These are phyloP conservation scores for Pelochelys cantorii DNA, from an alignment of 2,797 vertebrate species.

Conservation along the genomic window DNA sequence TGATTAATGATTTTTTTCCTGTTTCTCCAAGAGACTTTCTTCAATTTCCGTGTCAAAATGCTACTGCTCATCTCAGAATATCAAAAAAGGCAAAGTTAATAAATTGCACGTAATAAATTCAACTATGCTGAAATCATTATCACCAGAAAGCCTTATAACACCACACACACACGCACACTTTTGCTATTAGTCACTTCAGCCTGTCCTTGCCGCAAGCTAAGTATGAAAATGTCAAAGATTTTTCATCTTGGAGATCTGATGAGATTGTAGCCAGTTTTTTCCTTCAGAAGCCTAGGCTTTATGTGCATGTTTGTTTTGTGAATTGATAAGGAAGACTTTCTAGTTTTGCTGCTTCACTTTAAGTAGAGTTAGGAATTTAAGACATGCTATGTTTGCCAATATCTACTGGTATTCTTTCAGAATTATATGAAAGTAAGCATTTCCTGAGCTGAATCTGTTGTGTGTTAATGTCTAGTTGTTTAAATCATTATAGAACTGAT, in stretches of 20 bases:
- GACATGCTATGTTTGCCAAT: conserved; percentile 16
- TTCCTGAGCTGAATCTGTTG: conserved; percentile 23
- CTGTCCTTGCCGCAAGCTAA: conserved; percentile 24
- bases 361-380: conserved; percentile 51
- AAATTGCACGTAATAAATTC: neutral
- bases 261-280: conserved; percentile 42
- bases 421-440: conserved; percentile 28
- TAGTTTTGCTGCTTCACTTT: conserved; percentile 39
- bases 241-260: conserved; percentile 45
- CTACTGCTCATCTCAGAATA: neutral
- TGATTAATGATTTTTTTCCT: neutral
- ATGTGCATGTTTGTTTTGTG: conserved; percentile 37
- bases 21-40: conserved; percentile 8
- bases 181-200: conserved; percentile 25
- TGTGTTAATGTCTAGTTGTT: neutral
- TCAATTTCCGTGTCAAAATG: conserved; percentile 29
- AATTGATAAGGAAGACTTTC: conserved; percentile 14
- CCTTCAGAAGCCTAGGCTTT: conserved; percentile 37
- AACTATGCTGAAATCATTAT: neutral
- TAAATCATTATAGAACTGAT: conserved; percentile 5
- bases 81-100: neutral
- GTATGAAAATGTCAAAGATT: conserved; percentile 41
- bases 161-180: conserved; percentile 14
- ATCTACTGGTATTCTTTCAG: conserved; percentile 27
- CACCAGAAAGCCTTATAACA: neutral